Percentiles rank a stretch among this genome's conserved stretches.
Conservation (phyloP, 2,797 vertebrate species). For the Melanogrammus aeglefinus region DNA sequence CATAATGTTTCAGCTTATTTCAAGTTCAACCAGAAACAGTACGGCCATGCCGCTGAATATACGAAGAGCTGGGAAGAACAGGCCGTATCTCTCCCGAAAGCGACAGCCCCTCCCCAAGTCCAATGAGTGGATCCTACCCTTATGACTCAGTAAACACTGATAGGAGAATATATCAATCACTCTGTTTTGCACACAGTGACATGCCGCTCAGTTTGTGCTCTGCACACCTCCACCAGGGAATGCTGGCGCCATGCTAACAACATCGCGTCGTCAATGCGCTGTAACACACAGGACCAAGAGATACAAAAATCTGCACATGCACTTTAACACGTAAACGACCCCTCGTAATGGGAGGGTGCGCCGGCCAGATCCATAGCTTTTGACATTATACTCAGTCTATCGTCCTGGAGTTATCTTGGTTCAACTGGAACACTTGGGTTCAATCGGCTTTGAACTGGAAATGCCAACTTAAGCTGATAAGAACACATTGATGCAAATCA, state of each 20-base stretch:
- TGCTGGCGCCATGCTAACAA: background rate
- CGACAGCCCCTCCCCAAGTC: background rate
- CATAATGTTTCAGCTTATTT: background rate
- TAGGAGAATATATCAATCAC: conserved; percentile 41
- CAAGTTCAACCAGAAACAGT: background rate
- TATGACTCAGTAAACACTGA: conserved; percentile 39
- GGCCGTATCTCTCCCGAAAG: background rate
- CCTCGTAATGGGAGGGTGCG: no score
- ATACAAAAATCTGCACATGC: background rate
- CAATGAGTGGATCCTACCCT: conserved; percentile 33
- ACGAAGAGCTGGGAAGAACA: background rate
- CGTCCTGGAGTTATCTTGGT: background rate
- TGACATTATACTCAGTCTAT: background rate
- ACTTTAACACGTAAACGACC: background rate
- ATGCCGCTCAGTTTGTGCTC: conserved; percentile 32
- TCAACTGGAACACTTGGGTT: background rate
- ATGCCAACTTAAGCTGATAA: background rate
- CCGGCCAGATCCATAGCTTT: no score
- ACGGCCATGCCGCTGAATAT: background rate
- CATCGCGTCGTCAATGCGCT: background rate
- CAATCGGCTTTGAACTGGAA: background rate
- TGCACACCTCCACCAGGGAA: no score
- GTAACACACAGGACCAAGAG: no score
- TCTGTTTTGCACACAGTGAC: conserved; percentile 41
- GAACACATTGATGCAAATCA: background rate